phyloP scores from a whole-genome alignment of 2,113 vertebrate species.

The Cheilinus undulatus region DNA sequence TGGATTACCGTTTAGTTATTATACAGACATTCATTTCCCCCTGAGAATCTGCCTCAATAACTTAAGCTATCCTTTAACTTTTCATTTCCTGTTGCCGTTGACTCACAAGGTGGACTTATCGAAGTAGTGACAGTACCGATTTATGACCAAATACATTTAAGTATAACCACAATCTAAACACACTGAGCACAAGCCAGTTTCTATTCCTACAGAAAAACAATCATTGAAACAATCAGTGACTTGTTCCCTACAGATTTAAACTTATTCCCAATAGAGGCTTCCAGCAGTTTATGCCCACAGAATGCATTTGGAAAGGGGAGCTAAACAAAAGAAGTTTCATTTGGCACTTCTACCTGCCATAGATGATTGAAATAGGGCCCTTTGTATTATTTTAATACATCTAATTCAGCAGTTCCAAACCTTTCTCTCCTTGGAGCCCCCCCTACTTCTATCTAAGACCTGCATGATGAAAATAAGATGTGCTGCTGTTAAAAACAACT shows the following conservation, averaged over 20 bases:
- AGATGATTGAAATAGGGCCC: not conserved
- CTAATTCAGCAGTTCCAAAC: not conserved
- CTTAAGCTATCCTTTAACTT: not conserved
- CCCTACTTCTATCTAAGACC: too few species aligned
- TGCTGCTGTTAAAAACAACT: too few species aligned
- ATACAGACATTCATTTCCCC: not conserved
- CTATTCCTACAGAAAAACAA: too few species aligned
- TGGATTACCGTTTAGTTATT: not conserved
- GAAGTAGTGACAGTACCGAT: not conserved
- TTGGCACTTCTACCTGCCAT: not conserved
- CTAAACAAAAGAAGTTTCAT: not conserved
- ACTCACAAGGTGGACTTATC: not conserved
- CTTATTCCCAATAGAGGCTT: not conserved
- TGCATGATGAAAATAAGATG: too few species aligned
- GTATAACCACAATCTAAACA: not conserved
- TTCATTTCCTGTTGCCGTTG: not conserved
- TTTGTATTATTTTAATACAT: not conserved
- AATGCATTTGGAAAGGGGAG: too few species aligned
- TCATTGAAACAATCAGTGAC: not conserved
- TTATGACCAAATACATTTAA: not conserved
- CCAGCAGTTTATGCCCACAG: too few species aligned
- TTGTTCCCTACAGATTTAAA: not conserved
- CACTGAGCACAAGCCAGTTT: not conserved
- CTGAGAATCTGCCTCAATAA: not conserved
- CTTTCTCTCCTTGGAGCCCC: too few species aligned